Base-by-base conservation (phyloP, 64 coral and sea anemone species). In the Exaiptasia diaphana region DNA sequence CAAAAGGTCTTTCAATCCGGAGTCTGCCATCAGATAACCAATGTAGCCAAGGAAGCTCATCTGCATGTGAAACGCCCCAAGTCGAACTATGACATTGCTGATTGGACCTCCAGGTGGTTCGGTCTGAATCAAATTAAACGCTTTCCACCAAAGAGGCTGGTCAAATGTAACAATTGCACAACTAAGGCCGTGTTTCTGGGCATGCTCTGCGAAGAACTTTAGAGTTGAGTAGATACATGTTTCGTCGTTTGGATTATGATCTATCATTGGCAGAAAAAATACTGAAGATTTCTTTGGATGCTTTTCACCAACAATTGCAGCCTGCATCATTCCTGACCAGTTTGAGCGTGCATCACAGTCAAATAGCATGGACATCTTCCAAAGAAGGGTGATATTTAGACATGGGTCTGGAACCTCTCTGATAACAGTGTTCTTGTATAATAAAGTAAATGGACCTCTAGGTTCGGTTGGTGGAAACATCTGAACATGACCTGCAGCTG, bases 41-140 rank as follows among this genome's bases (percentile, higher is more conserved):
- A 82, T 54, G 33, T 50, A 82, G 39, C 79, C 62, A 82, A 37
- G 60, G 70, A 70, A 82, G 31, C 79, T 25, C 61, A 69, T 71
- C 18, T 74, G 17, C 35, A 64, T 64, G 35, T 64, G 59, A 25
- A 64, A 64, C 59, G 26, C 59, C 28, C 59, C 59, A 64, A 64
- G 59, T 32, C 59, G 28, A 25, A 64, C 26, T 32, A 64, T 32
- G 35, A 64, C 23, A 14, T 25, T 31, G 6, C 10, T 64, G 35
- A 33, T 0, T 31, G 0, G 26, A 12, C 59, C 35, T 64, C 59
- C 59, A 64, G 26, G 28, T 0, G 21, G 27, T 64, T 64, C 59
- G 35, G 28, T 64, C 59, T 64, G 59, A 32, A 64, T 64, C 26
- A 64, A 31, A n/a, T n/a, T n/a, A 64, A 64, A 32, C 35, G 59